Evolutionary conservation across 2,888 invertebrate species (phyloP), one percentile per base, ranked within the genome.

Genomic region (Parnassius smintheus): DNA sequence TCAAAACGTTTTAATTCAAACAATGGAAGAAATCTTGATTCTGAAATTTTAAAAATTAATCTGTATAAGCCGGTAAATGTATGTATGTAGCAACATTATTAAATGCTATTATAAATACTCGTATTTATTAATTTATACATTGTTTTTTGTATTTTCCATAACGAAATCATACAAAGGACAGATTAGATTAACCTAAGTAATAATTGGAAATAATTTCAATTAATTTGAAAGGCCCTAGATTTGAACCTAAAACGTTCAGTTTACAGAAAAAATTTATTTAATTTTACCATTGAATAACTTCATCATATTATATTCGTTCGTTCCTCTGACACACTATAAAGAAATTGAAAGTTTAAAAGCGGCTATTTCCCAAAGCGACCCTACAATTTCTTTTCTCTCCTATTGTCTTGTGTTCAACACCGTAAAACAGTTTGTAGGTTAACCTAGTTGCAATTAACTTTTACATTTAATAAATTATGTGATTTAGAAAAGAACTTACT

Each of bases 1-100:
- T 90, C 91, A 68, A 76, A 88, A 4, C 88, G 79, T 71, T 90
- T 91, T 62, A 79, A 81, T 75, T 92, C 89, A 68, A 83, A 91
- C 41, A 88, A 73, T 4, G 92, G 91, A 53, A 91, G 83, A 70
- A 86, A 89, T 48, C 92, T 86, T 62, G 87, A 86, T 71, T 87
- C 92, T 92, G 83, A 2, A 85, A 83, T 25, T 54, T 18, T 46
- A 54, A 41, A 41, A 35, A 35, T 4, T 35, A 4, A 35, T 35
- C 7, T 35, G 46, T 46, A 0, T 4, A 12, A n/a, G n/a, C 3
- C n/a, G 4, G 2, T n/a, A 46, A 12, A 46, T 46, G n/a, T 46
- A 12, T 4, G n/a, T 11, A 46, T 46, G 12, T 46, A 46, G 35
- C 35, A 7, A 35, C 35, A 35, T 35, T 35, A 35, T 35, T 35